Evolutionary conservation across 2,888 invertebrate genomes (phyloP).

Genomic region (Argyresthia goedartella): DNA sequence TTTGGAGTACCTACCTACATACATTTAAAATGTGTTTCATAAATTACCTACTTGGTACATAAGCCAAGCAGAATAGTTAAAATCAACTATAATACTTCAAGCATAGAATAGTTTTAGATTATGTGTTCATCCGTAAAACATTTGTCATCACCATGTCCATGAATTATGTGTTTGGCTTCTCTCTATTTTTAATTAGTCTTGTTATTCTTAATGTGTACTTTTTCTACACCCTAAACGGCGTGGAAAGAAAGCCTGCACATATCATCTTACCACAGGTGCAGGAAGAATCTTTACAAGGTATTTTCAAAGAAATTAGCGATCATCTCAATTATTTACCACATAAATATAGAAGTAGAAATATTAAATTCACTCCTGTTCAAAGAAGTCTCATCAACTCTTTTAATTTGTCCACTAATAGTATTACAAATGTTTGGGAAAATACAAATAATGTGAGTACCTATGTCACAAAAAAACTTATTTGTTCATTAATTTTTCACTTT

Average conservation of each 20-base stretch:
- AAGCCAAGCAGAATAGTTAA: too few species aligned
- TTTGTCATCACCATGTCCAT: conserved; percentile 33
- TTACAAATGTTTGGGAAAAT: conserved; percentile 33
- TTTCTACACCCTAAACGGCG: conserved; percentile 46
- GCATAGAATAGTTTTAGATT: too few species aligned
- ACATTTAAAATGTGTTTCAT: too few species aligned
- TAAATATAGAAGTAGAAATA: conserved; percentile 43
- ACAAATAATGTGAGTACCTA: conserved; percentile 42
- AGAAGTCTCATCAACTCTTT: conserved; percentile 39
- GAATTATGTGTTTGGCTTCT: conserved; percentile 59
- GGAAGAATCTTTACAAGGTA: conserved; percentile 30
- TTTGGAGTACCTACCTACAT: too few species aligned
- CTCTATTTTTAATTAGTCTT: conserved; percentile 46
- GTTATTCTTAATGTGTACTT: conserved; percentile 56
- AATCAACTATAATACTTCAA: too few species aligned
- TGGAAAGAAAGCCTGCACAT: conserved; percentile 25
- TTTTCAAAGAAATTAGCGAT: conserved; percentile 47
- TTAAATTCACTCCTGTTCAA: conserved; percentile 35
- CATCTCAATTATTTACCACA: conserved; percentile 47
- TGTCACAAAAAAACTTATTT: not conserved
- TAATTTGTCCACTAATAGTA: conserved; percentile 32
- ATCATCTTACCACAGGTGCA: conserved; percentile 35
- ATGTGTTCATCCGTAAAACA: too few species aligned
- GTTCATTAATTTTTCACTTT: not conserved
- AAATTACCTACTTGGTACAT: too few species aligned